Conservation (phyloP, 2,797 vertebrate genomes). For the Coregonus suidteri region DNA sequence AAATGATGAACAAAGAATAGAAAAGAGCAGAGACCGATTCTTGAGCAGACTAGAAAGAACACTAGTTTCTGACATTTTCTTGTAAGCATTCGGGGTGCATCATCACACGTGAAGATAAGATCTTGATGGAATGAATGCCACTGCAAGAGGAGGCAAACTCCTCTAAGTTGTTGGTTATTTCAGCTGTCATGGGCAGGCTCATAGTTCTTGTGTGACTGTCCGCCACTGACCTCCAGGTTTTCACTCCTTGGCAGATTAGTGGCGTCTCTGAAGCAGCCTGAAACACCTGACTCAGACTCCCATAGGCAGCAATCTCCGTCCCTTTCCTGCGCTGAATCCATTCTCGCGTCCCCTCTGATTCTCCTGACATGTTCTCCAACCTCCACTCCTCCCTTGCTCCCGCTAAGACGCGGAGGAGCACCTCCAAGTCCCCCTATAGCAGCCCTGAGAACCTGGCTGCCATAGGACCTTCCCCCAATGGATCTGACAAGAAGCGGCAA, state of each 20-base stretch:
- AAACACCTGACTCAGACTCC: slow-evolving; percentile 67
- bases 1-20: background rate
- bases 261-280: slow-evolving; percentile 86
- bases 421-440: slow-evolving; percentile 43
- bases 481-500: slow-evolving; percentile 61
- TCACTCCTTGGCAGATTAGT: slow-evolving; percentile 93
- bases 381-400: slow-evolving; percentile 71
- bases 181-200: slow-evolving; percentile 38
- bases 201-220: slow-evolving; percentile 48
- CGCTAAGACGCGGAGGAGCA: slow-evolving; percentile 39
- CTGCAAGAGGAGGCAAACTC: background rate
- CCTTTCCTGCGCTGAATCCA: slow-evolving; percentile 52
- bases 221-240: slow-evolving; percentile 83
- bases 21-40: too few relatives aligned
- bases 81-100: too few relatives aligned
- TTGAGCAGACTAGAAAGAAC: too few relatives aligned
- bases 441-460: slow-evolving; percentile 61
- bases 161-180: background rate
- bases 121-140: background rate
- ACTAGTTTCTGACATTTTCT: too few relatives aligned
- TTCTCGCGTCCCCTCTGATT: slow-evolving; percentile 56
- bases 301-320: slow-evolving; percentile 57
- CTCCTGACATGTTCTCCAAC: slow-evolving; percentile 64
- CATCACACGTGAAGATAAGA: background rate
- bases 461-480: slow-evolving; percentile 47